Conservation (phyloP, 2,888 invertebrate genomes). For the Meliscaeva auricollis region DNA sequence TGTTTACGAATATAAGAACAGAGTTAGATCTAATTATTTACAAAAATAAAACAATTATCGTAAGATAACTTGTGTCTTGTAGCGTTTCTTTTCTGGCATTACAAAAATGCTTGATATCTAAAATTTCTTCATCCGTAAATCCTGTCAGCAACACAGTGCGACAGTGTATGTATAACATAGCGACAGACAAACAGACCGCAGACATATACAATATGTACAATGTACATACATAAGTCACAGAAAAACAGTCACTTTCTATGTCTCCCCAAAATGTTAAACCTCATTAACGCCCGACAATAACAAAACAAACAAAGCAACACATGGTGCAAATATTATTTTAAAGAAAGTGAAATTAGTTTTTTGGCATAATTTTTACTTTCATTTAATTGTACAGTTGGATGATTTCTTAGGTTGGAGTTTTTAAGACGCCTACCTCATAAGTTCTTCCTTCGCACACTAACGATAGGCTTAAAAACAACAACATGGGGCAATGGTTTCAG, state of each 20-base stretch:
- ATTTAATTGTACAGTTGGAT: constrained; percentile 64
- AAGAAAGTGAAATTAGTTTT: constrained; percentile 69
- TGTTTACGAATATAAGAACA: too few relatives aligned
- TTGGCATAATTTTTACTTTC: constrained; percentile 63
- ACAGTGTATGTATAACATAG: constrained; percentile 34
- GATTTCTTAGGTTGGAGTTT: constrained; percentile 36
- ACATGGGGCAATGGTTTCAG: constrained; percentile 4
- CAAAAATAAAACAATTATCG: too few relatives aligned
- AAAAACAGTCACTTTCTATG: constrained; percentile 63
- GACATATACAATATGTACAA: too few relatives aligned
- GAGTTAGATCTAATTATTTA: too few relatives aligned
- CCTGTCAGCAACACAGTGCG: constrained; percentile 51
- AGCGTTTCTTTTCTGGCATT: neutral
- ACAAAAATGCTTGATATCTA: constrained; percentile 24
- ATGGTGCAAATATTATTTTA: constrained; percentile 46
- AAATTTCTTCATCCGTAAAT: constrained; percentile 58
- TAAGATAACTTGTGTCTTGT: neutral
- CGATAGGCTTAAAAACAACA: too few relatives aligned
- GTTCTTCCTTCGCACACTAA: constrained; percentile 4
- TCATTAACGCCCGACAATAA: constrained; percentile 66
- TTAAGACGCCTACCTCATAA: neutral
- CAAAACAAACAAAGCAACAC: constrained; percentile 39
- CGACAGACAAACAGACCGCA: constrained; percentile 48
- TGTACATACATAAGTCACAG: too few relatives aligned
- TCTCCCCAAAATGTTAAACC: constrained; percentile 50